Base-by-base conservation (phyloP, 2,797 vertebrate species). In the Odontamblyopus rebecca region DNA sequence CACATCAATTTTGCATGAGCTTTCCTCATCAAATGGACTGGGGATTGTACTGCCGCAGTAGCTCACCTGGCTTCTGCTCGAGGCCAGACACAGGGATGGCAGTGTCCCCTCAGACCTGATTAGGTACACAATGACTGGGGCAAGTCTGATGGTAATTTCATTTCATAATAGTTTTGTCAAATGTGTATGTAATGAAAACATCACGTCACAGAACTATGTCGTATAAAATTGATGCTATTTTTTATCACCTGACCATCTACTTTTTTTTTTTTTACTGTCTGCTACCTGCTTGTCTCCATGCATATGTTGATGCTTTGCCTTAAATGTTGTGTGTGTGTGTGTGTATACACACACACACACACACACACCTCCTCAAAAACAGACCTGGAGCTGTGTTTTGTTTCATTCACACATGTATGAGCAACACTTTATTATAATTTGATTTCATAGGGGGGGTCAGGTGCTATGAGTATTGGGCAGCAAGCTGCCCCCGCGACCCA, bases 1-100 rank as follows among this genome's bases (percentile, higher is more conserved):
- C 84, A 77, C 87, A 93, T 93, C 77, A 89, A 93, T 92, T 89
- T 92, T 92, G 86, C 87, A 94, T 89, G 91, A 92, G 85, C 78
- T 74, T 81, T 83, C 78, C 79, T 88, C 89, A 89, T 91, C 90
- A 91, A 87, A 90, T 82, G 84, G 81, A 82, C 85, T 35, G 9
- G 84, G 86, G 81, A 86, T 66, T 77, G 69, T 80, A 72, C 75
- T 81, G 86, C 86, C 78, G 82, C 76, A 71, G 62, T n/a, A 77
- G 75, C 84, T 91, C 85, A 89, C 84, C 89, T 88, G 82, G 76
- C 64, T 76, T 81, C 29, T 85, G 75, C 85, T 82, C 59, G 27
- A 82, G 85, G 83, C 86, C 81, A 86, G 78, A 87, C 83, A 76
- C 73, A 62, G 80, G 84, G 85, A 79, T 27, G 23, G 62, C 44